Evolutionary conservation across 2,888 invertebrate species (phyloP).

Genomic region (Dynastes hyllus): DNA sequence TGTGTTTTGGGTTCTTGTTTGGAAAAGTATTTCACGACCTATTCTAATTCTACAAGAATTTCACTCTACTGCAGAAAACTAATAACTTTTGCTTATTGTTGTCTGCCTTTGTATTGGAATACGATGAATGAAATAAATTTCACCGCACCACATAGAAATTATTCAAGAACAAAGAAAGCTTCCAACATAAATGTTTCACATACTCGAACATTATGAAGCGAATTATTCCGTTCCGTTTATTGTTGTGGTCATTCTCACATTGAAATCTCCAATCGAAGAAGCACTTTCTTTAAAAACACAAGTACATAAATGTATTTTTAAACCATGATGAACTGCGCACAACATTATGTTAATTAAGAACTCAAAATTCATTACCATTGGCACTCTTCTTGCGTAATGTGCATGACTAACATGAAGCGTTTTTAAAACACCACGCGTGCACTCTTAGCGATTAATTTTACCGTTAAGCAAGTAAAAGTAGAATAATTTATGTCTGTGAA

Average conservation of each 20-base stretch:
- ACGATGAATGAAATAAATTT: too few species aligned
- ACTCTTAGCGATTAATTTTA: background rate
- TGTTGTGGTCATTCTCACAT: slow-evolving; percentile 7
- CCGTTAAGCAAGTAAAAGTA: slow-evolving; percentile 8
- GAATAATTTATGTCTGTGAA: background rate
- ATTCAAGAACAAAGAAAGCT: too few species aligned
- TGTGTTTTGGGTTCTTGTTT: too few species aligned
- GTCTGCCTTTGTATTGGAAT: too few species aligned
- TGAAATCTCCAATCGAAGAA: background rate
- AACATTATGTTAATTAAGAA: background rate
- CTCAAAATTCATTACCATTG: slow-evolving; percentile 7
- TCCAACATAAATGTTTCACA: too few species aligned
- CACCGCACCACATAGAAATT: too few species aligned
- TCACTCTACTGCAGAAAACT: too few species aligned
- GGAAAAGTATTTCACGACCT: too few species aligned
- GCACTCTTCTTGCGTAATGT: slow-evolving; percentile 1
- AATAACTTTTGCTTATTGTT: too few species aligned
- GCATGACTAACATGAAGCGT: background rate
- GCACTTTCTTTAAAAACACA: background rate
- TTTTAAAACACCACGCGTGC: background rate
- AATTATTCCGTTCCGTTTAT: background rate
- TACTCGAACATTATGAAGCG: too few species aligned
- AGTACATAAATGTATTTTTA: too few species aligned
- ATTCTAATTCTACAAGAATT: too few species aligned
- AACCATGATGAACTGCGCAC: background rate